These are phyloP conservation scores for Hystrix brachyura DNA, from an alignment of 2,113 vertebrate genomes.

Conservation along the genomic window DNA sequence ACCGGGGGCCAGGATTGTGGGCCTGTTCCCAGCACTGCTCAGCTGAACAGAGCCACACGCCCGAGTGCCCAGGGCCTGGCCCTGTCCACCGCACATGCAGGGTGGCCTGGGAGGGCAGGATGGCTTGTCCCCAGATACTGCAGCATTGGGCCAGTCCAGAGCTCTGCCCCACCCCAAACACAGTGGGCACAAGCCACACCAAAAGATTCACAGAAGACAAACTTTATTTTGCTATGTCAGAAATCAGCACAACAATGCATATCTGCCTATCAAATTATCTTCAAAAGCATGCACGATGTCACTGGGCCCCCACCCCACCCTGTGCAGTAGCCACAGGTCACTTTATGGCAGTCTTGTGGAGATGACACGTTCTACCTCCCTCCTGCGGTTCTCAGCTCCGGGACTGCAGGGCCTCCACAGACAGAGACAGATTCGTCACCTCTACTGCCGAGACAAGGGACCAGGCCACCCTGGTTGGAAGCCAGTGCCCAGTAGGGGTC, in stretches of 20 bases:
- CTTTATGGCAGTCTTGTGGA: background rate
- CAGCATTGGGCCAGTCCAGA: background rate
- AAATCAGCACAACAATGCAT: rapidly evolving
- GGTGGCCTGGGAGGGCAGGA: background rate
- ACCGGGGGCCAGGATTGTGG: background rate
- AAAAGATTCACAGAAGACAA: background rate
- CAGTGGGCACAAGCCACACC: background rate
- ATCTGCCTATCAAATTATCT: rapidly evolving
- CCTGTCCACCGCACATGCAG: background rate
- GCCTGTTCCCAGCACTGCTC: background rate
- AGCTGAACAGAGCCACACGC: background rate
- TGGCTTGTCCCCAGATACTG: background rate
- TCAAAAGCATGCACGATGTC: background rate
- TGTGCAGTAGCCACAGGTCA: background rate
- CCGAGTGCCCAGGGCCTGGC: no score
- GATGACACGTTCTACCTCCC: background rate
- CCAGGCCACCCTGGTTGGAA: background rate
- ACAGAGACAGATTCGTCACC: rapidly evolving
- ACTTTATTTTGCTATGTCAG: conserved; percentile 48
- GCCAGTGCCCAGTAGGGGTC: background rate
- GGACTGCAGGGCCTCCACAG: background rate
- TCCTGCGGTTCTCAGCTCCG: background rate
- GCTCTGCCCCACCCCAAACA: background rate
- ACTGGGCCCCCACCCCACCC: background rate
- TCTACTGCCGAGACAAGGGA: background rate